Conservation (phyloP, 2,888 invertebrate species). For the Clunio marinus region DNA sequence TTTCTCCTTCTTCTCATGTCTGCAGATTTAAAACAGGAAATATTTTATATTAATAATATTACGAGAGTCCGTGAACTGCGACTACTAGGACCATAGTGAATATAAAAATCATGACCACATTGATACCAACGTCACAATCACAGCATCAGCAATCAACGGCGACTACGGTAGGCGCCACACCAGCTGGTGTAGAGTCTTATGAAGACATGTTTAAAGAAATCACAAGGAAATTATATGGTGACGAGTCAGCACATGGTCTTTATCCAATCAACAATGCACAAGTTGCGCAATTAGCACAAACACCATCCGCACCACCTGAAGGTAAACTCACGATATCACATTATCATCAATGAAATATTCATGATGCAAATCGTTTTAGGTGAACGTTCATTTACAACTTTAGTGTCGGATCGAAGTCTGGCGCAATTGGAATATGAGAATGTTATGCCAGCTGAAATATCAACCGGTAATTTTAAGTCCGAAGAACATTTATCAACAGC, state of each 20-base stretch:
- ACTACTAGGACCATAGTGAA: slow-evolving; percentile 3
- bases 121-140: slow-evolving; percentile 48
- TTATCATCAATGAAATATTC: no score
- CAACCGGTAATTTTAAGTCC: slow-evolving; percentile 55
- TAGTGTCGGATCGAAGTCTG: slow-evolving; percentile 51
- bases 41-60: not conserved
- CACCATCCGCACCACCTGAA: slow-evolving; percentile 52
- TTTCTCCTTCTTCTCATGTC: slow-evolving; percentile 17
- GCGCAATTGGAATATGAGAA: slow-evolving; percentile 52
- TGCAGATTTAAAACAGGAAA: not conserved
- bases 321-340: no score
- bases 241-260: slow-evolving; percentile 59
- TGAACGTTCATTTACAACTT: slow-evolving; percentile 52
- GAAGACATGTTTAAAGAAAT: slow-evolving; percentile 73
- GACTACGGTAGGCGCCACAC: not conserved
- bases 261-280: slow-evolving; percentile 51
- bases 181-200: slow-evolving; percentile 45
- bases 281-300: slow-evolving; percentile 52
- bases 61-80: not conserved
- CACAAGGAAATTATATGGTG: slow-evolving; percentile 84
- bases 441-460: slow-evolving; percentile 44
- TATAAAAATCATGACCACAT: slow-evolving; percentile 49
- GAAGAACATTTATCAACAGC: slow-evolving; percentile 69
- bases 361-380: no score
- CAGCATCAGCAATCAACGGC: slow-evolving; percentile 44